Conservation (phyloP, 2,797 vertebrate species). For the Sebastes trivittatus region DNA sequence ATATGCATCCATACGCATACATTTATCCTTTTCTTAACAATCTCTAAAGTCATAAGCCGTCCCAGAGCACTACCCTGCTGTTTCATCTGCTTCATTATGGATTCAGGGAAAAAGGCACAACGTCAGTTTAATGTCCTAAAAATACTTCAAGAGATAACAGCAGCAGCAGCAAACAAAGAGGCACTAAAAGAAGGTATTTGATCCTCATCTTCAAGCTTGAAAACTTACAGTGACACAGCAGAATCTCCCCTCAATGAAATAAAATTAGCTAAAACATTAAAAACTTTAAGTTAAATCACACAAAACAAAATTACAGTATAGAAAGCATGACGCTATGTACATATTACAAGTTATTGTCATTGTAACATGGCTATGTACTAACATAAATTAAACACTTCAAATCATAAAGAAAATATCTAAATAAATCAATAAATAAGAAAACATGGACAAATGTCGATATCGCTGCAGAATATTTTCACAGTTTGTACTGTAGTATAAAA, state of each 20-base stretch:
- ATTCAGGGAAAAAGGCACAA: constrained; percentile 28
- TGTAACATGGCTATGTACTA: too few relatives aligned
- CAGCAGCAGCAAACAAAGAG: not conserved
- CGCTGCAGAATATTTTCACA: not conserved
- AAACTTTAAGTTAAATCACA: not conserved
- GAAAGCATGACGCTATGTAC: not conserved
- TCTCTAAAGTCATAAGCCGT: constrained; percentile 7
- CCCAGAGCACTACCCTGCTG: not conserved
- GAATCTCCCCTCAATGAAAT: not conserved
- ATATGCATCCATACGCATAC: constrained; percentile 6
- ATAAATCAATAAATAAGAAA: too few relatives aligned
- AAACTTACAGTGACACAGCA: constrained; percentile 13
- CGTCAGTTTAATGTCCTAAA: constrained; percentile 34
- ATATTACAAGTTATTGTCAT: not conserved
- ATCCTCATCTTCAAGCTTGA: not conserved
- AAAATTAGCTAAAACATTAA: not conserved
- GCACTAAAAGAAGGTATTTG: not conserved
- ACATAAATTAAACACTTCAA: too few relatives aligned
- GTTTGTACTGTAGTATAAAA: not conserved
- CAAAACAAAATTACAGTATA: not conserved
- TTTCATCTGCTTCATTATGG: constrained; percentile 39
- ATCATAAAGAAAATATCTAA: not conserved
- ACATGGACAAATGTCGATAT: not conserved
- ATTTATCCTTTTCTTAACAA: constrained; percentile 8
- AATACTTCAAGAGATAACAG: constrained; percentile 16